Evolutionary conservation across 2,113 vertebrate species (phyloP).

Genomic region (Odocoileus hemionus): DNA sequence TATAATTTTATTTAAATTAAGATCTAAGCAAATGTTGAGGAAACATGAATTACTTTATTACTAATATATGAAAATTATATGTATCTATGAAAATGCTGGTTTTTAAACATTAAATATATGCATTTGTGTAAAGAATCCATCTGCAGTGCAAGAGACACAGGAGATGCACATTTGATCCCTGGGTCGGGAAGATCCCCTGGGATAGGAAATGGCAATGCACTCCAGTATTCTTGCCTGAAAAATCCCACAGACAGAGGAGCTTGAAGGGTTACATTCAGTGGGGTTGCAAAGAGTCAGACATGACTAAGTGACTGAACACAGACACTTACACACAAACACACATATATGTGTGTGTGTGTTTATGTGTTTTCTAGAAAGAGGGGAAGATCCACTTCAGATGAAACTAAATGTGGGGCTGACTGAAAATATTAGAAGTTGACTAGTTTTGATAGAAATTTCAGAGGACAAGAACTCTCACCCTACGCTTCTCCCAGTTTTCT

Average conservation of each 20-base stretch:
- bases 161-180: not conserved
- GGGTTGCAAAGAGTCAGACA: not conserved
- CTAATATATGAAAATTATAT: not conserved
- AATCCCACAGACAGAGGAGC: not conserved
- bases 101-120: not conserved
- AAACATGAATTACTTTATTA: not conserved
- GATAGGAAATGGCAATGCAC: not conserved
- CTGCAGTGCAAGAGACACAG: not conserved
- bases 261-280: not conserved
- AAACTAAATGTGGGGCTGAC: not conserved
- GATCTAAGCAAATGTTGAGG: not conserved
- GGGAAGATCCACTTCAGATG: rapidly evolving
- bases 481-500: not conserved
- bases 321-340: not conserved
- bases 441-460: not conserved
- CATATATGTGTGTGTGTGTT: not conserved
- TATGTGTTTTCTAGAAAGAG: not conserved
- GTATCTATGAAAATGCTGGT: not conserved
- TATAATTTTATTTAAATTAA: not conserved
- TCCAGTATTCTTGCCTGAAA: not conserved
- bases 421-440: not conserved
- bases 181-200: not conserved
- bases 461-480: not conserved
- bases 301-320: not conserved
- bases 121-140: not conserved